Conservation (phyloP, 2,888 invertebrate species). For the Amiota mariae region DNA sequence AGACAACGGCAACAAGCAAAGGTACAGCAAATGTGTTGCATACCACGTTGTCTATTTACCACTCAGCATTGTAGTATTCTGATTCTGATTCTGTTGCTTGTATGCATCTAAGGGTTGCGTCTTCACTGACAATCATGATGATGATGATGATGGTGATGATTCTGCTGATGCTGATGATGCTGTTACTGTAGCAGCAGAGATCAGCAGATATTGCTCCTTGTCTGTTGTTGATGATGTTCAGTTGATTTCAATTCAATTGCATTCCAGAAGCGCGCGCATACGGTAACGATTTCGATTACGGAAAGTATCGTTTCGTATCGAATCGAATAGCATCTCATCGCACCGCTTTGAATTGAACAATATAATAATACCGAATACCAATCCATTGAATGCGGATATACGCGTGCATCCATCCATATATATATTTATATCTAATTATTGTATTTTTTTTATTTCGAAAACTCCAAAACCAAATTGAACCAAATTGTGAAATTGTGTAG, state of each 20-base stretch:
- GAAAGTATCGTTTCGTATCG: constrained; percentile 41
- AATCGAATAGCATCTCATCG: constrained; percentile 20
- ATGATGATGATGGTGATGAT: constrained; percentile 46
- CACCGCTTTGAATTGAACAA: constrained; percentile 9
- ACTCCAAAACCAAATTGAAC: not conserved
- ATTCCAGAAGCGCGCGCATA: constrained; percentile 61
- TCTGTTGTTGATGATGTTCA: constrained; percentile 13
- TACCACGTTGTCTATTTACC: constrained; percentile 31
- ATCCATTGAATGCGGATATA: constrained; percentile 16
- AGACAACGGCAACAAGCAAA: not conserved
- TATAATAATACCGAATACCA: not conserved
- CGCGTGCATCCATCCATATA: constrained; percentile 3
- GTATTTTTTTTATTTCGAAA: not conserved
- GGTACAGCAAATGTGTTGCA: constrained; percentile 3
- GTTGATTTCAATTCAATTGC: constrained; percentile 58
- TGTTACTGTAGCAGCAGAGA: constrained; percentile 40
- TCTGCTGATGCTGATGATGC: constrained; percentile 53
- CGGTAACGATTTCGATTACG: constrained; percentile 44
- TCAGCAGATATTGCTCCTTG: constrained; percentile 24
- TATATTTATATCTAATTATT: constrained; percentile 6
- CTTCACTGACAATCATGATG: not conserved
- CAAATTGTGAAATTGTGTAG: not conserved
- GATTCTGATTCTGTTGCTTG: constrained; percentile 44
- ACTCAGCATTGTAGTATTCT: constrained; percentile 39
- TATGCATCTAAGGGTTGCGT: constrained; percentile 49